These are phyloP conservation scores for Taphrorychus bicolor DNA, from an alignment of 2,888 invertebrate genomes.

Conservation along the genomic window DNA sequence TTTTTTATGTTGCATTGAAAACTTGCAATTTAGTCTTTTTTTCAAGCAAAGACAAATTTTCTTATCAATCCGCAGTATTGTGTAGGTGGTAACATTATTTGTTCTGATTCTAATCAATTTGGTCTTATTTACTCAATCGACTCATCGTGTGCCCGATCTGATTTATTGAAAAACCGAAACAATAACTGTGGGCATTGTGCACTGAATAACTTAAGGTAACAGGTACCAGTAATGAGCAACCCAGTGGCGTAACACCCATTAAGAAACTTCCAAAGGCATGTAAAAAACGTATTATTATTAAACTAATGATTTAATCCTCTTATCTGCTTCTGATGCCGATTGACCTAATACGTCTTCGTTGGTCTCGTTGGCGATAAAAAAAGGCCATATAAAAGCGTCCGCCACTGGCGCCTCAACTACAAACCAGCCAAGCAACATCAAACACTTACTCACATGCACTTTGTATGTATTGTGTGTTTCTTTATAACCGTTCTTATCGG, in stretches of 20 bases:
- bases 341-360: no score
- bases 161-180: not conserved
- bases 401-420: conserved; percentile 24
- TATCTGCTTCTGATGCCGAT: no score
- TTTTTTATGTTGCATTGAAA: no score
- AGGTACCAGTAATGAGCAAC: not conserved
- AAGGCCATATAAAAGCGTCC: not conserved
- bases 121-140: conserved; percentile 5
- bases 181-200: not conserved
- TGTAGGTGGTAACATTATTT: no score
- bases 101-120: not conserved
- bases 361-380: not conserved
- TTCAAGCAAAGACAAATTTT: no score
- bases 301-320: no score
- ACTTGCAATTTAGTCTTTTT: no score
- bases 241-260: not conserved
- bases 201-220: not conserved
- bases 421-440: conserved; percentile 32
- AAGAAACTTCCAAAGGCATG: not conserved
- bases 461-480: conserved; percentile 40
- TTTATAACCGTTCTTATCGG: conserved; percentile 39
- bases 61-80: no score
- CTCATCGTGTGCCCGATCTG: conserved; percentile 1
- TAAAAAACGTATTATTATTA: no score
- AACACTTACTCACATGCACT: conserved; percentile 39